Evolutionary conservation across 1,140 invertebrate species (phyloP).

Genomic region (Ceratina australensis): DNA sequence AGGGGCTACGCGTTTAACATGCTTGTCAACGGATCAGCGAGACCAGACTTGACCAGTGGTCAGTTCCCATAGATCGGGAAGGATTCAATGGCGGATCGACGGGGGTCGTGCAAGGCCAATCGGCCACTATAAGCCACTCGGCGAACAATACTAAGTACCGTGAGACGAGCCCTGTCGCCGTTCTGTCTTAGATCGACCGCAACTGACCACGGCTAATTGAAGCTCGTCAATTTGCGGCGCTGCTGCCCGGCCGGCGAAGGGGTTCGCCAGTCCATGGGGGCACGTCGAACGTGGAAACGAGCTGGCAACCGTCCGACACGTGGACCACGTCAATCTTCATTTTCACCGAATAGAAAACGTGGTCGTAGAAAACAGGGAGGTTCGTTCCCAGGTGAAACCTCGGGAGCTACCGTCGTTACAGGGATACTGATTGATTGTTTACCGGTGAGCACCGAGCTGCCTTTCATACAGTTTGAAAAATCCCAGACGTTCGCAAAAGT

Average conservation of each 20-base stretch:
- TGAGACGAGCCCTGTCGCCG: slow-evolving; percentile 61
- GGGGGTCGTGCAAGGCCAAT: slow-evolving; percentile 45
- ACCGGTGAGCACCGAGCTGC: neutral
- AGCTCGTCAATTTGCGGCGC: slow-evolving; percentile 58
- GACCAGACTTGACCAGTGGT: slow-evolving; percentile 64
- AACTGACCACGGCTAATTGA: slow-evolving; percentile 63
- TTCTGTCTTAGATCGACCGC: slow-evolving; percentile 52
- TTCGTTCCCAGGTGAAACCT: slow-evolving; percentile 63
- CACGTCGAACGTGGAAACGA: slow-evolving; percentile 31
- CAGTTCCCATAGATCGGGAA: slow-evolving; percentile 66
- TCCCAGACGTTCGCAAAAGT: neutral
- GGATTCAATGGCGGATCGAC: slow-evolving; percentile 29
- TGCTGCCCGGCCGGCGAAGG: slow-evolving; percentile 38
- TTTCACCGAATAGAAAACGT: slow-evolving; percentile 54
- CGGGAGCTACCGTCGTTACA: neutral
- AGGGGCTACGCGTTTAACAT: slow-evolving; percentile 57
- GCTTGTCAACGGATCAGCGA: slow-evolving; percentile 59
- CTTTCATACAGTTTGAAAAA: neutral
- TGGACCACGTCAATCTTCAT: slow-evolving; percentile 69
- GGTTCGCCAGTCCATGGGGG: slow-evolving; percentile 22
- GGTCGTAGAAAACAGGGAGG: slow-evolving; percentile 32
- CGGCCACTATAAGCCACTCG: slow-evolving; percentile 57
- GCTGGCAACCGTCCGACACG: slow-evolving; percentile 55
- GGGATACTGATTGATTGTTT: neutral
- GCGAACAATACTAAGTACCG: slow-evolving; percentile 69